Evolutionary conservation across 2,113 vertebrate species (phyloP).

Genomic region (Illadopsis cleaveri): DNA sequence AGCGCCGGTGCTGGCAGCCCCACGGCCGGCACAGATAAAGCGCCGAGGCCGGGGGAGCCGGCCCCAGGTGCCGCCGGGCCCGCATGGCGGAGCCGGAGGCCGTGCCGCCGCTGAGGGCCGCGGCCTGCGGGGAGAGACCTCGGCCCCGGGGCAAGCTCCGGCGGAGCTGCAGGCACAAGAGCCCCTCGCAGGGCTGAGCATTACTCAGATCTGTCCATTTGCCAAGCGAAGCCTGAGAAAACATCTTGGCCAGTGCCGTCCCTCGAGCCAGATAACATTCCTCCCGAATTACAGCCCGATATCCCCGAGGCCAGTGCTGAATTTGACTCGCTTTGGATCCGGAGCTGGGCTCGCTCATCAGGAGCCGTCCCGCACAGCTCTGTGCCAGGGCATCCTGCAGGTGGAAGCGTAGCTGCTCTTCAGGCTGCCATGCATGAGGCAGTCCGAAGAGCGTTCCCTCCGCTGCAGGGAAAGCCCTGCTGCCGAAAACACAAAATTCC

Average conservation of each 20-base stretch:
- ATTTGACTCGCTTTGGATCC: background rate
- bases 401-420: background rate
- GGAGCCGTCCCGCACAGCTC: background rate
- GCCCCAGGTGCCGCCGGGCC: background rate
- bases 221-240: conserved; percentile 34
- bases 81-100: background rate
- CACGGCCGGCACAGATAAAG: conserved; percentile 42
- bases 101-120: background rate
- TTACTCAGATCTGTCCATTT: background rate
- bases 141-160: background rate
- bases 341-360: background rate
- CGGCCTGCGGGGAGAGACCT: background rate
- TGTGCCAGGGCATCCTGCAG: background rate
- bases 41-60: background rate
- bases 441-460: background rate
- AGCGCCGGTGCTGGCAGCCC: conserved; percentile 24
- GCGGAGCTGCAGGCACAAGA: background rate
- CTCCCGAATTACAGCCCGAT: background rate
- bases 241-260: background rate
- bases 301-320: background rate
- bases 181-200: background rate
- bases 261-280: conserved; percentile 50
- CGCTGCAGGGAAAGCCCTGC: background rate
- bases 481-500: background rate
- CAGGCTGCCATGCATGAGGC: background rate